Evolutionary conservation across 2,888 invertebrate species (phyloP).

Genomic region (Lottia scabra): DNA sequence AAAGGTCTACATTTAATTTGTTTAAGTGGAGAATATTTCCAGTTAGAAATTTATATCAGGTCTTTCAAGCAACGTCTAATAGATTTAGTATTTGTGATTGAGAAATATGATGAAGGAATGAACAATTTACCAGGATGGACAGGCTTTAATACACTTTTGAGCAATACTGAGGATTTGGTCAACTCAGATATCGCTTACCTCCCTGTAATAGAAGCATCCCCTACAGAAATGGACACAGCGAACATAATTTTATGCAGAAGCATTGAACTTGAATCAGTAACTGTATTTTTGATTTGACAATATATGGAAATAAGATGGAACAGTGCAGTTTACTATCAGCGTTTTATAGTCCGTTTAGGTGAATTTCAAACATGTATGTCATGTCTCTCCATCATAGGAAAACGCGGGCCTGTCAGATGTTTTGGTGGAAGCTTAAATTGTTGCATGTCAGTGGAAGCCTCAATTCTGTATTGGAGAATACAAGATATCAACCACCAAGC

Average conservation of each 20-base stretch:
- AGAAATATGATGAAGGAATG: neutral
- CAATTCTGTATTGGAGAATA: slow-evolving; percentile 17
- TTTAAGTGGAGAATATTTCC: no score
- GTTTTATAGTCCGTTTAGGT: slow-evolving; percentile 15
- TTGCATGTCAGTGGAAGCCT: slow-evolving; percentile 10
- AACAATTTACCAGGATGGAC: slow-evolving; percentile 17
- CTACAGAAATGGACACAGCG: neutral
- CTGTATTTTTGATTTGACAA: slow-evolving; percentile 25
- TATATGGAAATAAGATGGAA: slow-evolving; percentile 23
- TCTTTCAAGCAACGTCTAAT: neutral
- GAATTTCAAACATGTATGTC: slow-evolving; percentile 19
- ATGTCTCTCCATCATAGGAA: slow-evolving; percentile 21
- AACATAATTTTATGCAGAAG: slow-evolving; percentile 12
- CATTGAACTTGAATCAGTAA: neutral
- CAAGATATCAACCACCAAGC: no score
- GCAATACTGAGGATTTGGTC: neutral
- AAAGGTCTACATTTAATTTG: no score
- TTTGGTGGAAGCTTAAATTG: slow-evolving; percentile 14
- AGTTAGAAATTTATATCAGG: neutral
- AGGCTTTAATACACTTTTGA: slow-evolving; percentile 1
- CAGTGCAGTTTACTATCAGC: neutral
- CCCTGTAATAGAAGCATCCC: neutral
- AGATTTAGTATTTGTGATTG: neutral
- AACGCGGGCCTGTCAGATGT: slow-evolving; percentile 23
- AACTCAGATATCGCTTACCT: neutral